Percentiles rank a stretch among this genome's conserved stretches.
Evolutionary conservation across 2,888 invertebrate genomes (phyloP).

Genomic region (Nomada flava): DNA sequence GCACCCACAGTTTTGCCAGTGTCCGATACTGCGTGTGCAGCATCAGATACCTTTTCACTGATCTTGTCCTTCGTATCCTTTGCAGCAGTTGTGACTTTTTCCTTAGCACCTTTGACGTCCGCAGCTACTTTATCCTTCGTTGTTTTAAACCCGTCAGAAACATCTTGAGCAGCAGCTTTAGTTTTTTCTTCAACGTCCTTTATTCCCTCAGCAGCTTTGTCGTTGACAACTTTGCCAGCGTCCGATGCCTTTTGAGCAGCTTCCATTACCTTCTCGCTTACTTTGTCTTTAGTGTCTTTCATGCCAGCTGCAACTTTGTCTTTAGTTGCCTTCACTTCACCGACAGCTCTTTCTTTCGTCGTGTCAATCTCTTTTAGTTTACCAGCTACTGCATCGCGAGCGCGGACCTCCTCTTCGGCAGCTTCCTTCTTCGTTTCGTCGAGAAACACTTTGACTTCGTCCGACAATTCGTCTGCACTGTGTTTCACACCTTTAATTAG

Average conservation of each 20-base stretch:
- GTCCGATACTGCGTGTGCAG: slow-evolving; percentile 15
- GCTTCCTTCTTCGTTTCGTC: slow-evolving; percentile 74
- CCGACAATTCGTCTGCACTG: slow-evolving; percentile 63
- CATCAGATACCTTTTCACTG: slow-evolving; percentile 46
- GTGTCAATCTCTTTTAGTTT: slow-evolving; percentile 40
- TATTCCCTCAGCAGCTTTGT: slow-evolving; percentile 76
- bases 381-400: slow-evolving; percentile 56
- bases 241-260: slow-evolving; percentile 14
- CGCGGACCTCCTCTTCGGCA: slow-evolving; percentile 64
- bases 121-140: slow-evolving; percentile 49
- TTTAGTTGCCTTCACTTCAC: slow-evolving; percentile 68
- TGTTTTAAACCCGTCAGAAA: slow-evolving; percentile 50
- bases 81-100: slow-evolving; percentile 1
- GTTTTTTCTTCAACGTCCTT: slow-evolving; percentile 85
- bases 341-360: slow-evolving; percentile 7
- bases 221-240: slow-evolving; percentile 39
- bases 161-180: slow-evolving; percentile 3
- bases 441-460: slow-evolving; percentile 73
- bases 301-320: slow-evolving; percentile 44
- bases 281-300: slow-evolving; percentile 57
- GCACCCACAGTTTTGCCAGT: slow-evolving; percentile 71
- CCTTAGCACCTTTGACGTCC: slow-evolving; percentile 52
- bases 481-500: slow-evolving; percentile 74
- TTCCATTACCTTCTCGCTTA: slow-evolving; percentile 42
- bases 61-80: slow-evolving; percentile 53